Conservation (phyloP, 2,797 vertebrate genomes). For the Danio kyathit region DNA sequence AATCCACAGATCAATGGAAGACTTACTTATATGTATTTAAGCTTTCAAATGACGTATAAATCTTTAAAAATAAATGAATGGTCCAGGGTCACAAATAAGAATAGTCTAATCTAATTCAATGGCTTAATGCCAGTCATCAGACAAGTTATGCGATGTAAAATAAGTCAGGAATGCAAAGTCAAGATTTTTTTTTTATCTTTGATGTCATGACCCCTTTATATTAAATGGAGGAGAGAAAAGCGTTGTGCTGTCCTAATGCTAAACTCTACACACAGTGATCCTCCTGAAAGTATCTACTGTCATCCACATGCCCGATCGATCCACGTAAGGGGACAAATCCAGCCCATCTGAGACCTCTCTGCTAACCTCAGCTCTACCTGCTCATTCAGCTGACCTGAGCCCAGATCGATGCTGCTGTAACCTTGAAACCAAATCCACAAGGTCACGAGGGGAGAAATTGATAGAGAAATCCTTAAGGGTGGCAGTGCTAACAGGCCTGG, state of each 20-base stretch:
- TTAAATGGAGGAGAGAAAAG: background rate
- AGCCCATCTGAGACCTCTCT: slow-evolving; percentile 27
- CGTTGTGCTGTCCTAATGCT: background rate
- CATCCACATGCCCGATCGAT: slow-evolving; percentile 19
- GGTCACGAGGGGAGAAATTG: slow-evolving; percentile 6
- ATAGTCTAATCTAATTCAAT: no score
- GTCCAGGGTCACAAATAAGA: no score
- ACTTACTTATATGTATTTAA: no score
- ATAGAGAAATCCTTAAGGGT: slow-evolving; percentile 42
- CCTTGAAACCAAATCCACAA: slow-evolving; percentile 47
- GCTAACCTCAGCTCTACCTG: slow-evolving; percentile 41
- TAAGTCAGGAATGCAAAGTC: background rate
- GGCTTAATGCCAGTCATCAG: no score
- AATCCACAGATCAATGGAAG: no score
- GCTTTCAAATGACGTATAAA: no score
- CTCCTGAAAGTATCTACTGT: background rate
- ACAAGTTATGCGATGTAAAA: no score
- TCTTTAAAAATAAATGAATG: no score
- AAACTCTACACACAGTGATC: background rate
- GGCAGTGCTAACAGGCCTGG: slow-evolving; percentile 47
- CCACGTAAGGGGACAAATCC: background rate
- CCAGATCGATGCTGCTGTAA: slow-evolving; percentile 28
- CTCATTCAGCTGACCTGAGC: slow-evolving; percentile 26
- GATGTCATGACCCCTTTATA: background rate
- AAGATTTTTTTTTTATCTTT: background rate